Percentiles rank a stretch among this genome's conserved stretches.
These are phyloP conservation scores for Antigone vipio DNA, from an alignment of 2,113 vertebrate genomes.

Conservation along the genomic window DNA sequence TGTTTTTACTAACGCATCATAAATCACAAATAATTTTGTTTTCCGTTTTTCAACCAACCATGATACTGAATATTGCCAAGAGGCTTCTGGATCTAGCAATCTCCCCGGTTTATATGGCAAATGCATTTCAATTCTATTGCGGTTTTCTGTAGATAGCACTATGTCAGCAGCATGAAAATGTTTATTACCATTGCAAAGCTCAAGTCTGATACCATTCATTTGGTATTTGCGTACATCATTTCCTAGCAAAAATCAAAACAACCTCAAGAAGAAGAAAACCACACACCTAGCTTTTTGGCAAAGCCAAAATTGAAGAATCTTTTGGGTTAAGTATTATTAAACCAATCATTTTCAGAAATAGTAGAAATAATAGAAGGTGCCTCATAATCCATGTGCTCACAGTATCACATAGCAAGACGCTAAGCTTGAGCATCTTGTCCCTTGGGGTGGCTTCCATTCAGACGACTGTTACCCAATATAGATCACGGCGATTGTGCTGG, in stretches of 20 bases:
- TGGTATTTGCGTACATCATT: neutral
- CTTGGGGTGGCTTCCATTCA: neutral
- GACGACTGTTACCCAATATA: rapidly evolving
- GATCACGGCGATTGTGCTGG: neutral
- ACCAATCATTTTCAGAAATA: neutral
- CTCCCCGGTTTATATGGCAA: neutral
- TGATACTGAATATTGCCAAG: neutral
- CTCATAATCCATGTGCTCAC: neutral
- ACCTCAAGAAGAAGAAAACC: neutral
- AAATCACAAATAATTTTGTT: neutral
- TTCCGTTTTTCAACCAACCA: neutral
- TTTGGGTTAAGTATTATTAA: neutral
- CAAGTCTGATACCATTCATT: neutral
- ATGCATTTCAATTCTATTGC: neutral
- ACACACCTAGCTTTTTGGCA: neutral
- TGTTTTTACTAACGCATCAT: neutral
- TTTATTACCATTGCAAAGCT: neutral
- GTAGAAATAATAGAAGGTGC: neutral
- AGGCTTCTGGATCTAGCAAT: neutral
- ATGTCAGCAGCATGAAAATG: neutral
- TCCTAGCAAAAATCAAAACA: neutral
- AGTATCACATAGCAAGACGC: neutral
- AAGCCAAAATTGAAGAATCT: neutral
- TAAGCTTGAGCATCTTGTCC: neutral
- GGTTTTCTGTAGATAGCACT: neutral